Conservation (phyloP, 2,888 invertebrate genomes). For the Drosophila nigritarsus region DNA sequence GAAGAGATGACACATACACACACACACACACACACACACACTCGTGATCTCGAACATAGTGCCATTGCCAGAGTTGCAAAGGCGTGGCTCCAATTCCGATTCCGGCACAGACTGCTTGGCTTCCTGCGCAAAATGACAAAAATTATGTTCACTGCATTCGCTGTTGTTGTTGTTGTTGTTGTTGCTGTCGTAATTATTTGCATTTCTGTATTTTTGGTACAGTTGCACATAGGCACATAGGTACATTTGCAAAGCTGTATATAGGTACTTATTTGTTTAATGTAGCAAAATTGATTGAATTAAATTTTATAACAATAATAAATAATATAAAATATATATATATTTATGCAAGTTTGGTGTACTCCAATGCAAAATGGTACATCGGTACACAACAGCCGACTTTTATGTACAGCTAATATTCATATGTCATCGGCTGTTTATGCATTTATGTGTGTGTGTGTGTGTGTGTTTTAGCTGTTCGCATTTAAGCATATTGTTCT, state of each 20-base stretch:
- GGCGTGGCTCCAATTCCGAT: constrained; percentile 67
- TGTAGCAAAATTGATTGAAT: no score
- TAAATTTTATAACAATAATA: no score
- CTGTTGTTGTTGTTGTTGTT: neutral
- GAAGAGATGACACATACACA: constrained; percentile 38
- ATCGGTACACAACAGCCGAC: neutral
- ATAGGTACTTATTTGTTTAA: neutral
- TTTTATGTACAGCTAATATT: neutral
- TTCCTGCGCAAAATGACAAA: constrained; percentile 21
- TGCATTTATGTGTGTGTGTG: neutral
- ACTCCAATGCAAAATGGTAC: neutral
- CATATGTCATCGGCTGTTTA: neutral
- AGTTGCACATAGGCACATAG: constrained; percentile 21
- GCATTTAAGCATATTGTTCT: constrained; percentile 15
- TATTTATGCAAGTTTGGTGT: neutral
- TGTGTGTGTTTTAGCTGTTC: neutral
- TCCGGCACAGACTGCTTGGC: constrained; percentile 41
- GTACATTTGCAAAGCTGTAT: constrained; percentile 9
- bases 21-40: no score
- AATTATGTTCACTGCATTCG: constrained; percentile 42
- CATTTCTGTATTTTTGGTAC: constrained; percentile 38
- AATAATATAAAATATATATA: no score
- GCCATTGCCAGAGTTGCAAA: constrained; percentile 43
- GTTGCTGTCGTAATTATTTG: constrained; percentile 45
- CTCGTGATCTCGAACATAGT: neutral